Base-by-base conservation (phyloP, 2,113 vertebrate species). In the Pholis gunnellus region DNA sequence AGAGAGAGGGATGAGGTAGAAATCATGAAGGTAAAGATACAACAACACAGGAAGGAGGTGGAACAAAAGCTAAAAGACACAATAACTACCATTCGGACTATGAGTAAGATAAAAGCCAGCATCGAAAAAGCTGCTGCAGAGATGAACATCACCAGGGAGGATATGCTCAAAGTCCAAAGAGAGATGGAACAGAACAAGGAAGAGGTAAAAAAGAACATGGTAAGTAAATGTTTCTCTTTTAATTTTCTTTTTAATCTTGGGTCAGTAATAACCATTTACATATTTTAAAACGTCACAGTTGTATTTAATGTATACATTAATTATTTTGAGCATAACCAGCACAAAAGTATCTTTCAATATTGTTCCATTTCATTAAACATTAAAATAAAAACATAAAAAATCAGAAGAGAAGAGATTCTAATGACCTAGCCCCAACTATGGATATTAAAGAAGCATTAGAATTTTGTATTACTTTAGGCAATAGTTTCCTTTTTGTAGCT, bases 1-100 rank as follows among this genome's bases (percentile, higher is more conserved):
- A 82, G 31, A 66, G 88, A 91, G 56, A 86, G 56, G 34, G 83
- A 79, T 8, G 82, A 85, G 34, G 69, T 90, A n/a, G 90, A 91
- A 46, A 81, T 84, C 0, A 27, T 66, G 17, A 93, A 81, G 60
- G 42, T 61, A 17, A 87, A 81, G 68, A 22, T 86, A 34, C 59
- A 83, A 25, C 52, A 17, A 69, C 72, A 84, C 57, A 81, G 20
- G 25, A 48, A 86, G 27, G 64, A 72, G 14, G 3, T 72, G 54
- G 72, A 84, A 68, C 70, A 81, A 22, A 86, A 78, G 20, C 38
- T 82, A 31, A 27, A 86, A 76, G 65, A 78, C 25, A 14, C 50
- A 34, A 17, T 50, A 8, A 66, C 10, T 11, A 54, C 68, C 18
- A 27, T 77, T 25, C 17, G 22, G 50, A 54, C 74, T 4, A n/a